These are phyloP conservation scores for Ectemnius cavifrons DNA, from an alignment of 2,888 invertebrate genomes.

Conservation along the genomic window DNA sequence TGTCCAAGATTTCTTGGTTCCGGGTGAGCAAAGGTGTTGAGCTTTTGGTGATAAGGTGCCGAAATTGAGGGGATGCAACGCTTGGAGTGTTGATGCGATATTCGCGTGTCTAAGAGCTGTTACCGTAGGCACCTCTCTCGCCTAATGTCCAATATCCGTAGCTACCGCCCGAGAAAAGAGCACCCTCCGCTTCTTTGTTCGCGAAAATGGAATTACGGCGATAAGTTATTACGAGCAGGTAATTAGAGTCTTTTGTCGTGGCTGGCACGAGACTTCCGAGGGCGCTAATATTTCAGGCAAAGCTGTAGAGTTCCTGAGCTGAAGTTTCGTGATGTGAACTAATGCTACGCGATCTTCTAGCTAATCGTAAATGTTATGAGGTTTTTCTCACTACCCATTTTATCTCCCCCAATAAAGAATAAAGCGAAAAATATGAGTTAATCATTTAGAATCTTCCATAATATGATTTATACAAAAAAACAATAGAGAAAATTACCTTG, in stretches of 20 bases:
- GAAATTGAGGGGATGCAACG: constrained; percentile 51
- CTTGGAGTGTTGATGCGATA: constrained; percentile 66
- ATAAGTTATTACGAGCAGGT: constrained; percentile 64
- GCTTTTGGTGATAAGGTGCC: constrained; percentile 34
- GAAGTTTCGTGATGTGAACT: background rate
- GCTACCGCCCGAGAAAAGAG: constrained; percentile 50
- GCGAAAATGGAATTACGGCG: constrained; percentile 64
- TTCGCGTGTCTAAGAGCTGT: constrained; percentile 72
- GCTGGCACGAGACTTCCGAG: constrained; percentile 22
- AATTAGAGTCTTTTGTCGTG: constrained; percentile 61
- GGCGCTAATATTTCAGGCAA: constrained; percentile 2
- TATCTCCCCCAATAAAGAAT: background rate
- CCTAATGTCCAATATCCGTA: constrained; percentile 73
- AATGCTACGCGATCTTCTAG: background rate
- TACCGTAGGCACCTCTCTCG: constrained; percentile 64
- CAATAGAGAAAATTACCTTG: constrained; percentile 80
- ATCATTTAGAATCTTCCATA: background rate
- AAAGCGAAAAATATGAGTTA: background rate
- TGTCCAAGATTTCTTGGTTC: background rate
- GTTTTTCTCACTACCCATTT: background rate
- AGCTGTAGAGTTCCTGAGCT: background rate
- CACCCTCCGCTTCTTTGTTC: constrained; percentile 56
- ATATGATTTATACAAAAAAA: no score
- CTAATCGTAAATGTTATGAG: background rate
- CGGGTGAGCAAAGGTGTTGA: background rate